Base-by-base conservation (phyloP, 1,140 invertebrate species). In the Atta cephalotes region DNA sequence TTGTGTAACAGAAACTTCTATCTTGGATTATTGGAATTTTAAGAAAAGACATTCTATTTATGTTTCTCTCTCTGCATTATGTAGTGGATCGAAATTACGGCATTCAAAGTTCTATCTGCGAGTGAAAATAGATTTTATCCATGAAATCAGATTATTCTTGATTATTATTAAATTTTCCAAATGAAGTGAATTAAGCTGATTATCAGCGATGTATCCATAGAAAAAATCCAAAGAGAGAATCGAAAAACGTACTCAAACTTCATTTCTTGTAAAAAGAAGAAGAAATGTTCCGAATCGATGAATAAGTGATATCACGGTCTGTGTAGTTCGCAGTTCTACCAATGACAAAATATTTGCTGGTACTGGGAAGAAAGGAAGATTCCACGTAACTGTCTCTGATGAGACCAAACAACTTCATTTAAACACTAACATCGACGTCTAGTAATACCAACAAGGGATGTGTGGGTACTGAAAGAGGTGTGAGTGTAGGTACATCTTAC, bases 271-370 rank as follows among this genome's bases (percentile, higher is more conserved):
- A 58, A 80, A 51, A 70, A 39, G 78, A 70, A 53, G 28, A 45
- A 14, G 21, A 10, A 79, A 79, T 66, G 45, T 25, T 7, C 14
- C 77, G 45, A 53, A 39, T 49, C 14, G n/a, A 25, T 14, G 65
- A n/a, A 80, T 28, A 80, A 80, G 35, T 80, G 49, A 49, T 80
- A 80, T 70, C 78, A 25, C 25, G 9, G 49, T 70, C 78, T 70
- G 62, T 35, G 49, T 14, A 78, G 49, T 70, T 21, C 14, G 45
- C 14, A 39, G 31, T 25, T 6, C 65, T 70, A 56, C n/a, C 16
- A 80, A 51, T 16, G 65, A 70, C 78, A 80, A 80, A 80, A 80
- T 80, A 74, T 84, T 80, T 70, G 49, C 78, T 56, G 31, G n/a
- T 70, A 80, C 49, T 9, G 1, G 4, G n/a, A 49, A 80, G 78